Percentiles rank a stretch among this genome's conserved stretches.
These are phyloP conservation scores for Crossocerus cetratus DNA, from an alignment of 2,888 invertebrate genomes.

Conservation along the genomic window DNA sequence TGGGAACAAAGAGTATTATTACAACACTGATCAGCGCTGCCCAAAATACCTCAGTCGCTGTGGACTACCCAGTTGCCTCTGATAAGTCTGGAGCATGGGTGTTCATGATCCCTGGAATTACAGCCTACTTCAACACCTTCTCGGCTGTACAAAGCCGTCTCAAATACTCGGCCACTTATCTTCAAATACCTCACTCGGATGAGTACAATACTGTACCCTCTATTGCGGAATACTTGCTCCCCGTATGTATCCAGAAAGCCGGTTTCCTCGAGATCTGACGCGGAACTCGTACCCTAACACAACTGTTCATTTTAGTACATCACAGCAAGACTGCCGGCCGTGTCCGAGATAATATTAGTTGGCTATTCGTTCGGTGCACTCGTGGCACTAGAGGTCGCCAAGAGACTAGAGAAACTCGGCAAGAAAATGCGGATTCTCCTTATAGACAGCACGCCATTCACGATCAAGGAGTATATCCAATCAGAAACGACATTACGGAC, in stretches of 20 bases:
- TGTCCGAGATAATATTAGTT: slow-evolving; percentile 82
- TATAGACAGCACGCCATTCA: slow-evolving; percentile 91
- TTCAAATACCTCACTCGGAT: slow-evolving; percentile 53
- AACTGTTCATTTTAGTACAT: slow-evolving; percentile 78
- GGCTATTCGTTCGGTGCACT: slow-evolving; percentile 94
- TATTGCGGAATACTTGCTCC: no score
- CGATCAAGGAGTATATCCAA: slow-evolving; percentile 75
- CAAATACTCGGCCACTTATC: slow-evolving; percentile 66
- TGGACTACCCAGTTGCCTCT: no score
- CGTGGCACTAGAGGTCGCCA: slow-evolving; percentile 87
- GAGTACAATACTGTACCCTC: no score
- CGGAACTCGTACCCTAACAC: background rate
- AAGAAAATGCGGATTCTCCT: slow-evolving; percentile 83
- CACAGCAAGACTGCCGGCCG: slow-evolving; percentile 74
- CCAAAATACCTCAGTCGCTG: no score
- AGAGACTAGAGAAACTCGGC: slow-evolving; percentile 84
- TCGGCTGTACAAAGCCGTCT: slow-evolving; percentile 66
- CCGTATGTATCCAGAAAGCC: slow-evolving; percentile 20
- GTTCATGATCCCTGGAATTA: slow-evolving; percentile 76
- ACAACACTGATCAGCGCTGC: no score
- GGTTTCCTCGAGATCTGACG: background rate
- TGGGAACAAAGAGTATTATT: no score
- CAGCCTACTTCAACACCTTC: slow-evolving; percentile 72
- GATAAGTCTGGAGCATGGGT: slow-evolving; percentile 30
- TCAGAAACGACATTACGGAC: no score